These are phyloP conservation scores for Dynastes maya DNA, from an alignment of 2,888 invertebrate genomes.

Conservation along the genomic window DNA sequence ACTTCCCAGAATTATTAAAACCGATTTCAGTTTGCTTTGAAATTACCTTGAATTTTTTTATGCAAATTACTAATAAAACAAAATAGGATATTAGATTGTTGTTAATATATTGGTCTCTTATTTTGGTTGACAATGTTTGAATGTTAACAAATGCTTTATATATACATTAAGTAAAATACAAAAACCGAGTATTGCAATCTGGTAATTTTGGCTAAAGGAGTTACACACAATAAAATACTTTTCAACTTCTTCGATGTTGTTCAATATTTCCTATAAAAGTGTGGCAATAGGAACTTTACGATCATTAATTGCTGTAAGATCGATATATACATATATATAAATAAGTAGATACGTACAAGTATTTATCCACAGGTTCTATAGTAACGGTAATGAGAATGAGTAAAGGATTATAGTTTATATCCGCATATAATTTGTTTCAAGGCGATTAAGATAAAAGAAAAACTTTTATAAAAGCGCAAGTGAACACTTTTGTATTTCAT, in stretches of 20 bases:
- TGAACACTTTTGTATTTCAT: not conserved
- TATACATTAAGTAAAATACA: too few relatives aligned
- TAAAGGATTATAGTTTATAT: not conserved
- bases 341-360: too few relatives aligned
- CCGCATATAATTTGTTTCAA: not conserved
- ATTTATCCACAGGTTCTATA: not conserved
- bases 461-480: constrained; percentile 3
- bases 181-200: too few relatives aligned
- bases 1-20: not conserved
- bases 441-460: not conserved
- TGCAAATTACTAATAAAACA: not conserved
- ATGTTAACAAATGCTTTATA: not conserved
- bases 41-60: constrained; percentile 15
- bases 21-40: not conserved
- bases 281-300: too few relatives aligned
- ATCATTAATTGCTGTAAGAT: too few relatives aligned
- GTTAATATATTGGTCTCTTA: too few relatives aligned
- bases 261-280: too few relatives aligned
- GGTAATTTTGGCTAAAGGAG: too few relatives aligned
- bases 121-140: not conserved
- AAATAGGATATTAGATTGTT: not conserved
- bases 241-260: too few relatives aligned
- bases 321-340: too few relatives aligned
- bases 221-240: too few relatives aligned
- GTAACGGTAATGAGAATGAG: not conserved